Evolutionary conservation across 2,797 vertebrate species (phyloP), one percentile per base, ranked within the genome.

Genomic region (Choloepus didactylus): DNA sequence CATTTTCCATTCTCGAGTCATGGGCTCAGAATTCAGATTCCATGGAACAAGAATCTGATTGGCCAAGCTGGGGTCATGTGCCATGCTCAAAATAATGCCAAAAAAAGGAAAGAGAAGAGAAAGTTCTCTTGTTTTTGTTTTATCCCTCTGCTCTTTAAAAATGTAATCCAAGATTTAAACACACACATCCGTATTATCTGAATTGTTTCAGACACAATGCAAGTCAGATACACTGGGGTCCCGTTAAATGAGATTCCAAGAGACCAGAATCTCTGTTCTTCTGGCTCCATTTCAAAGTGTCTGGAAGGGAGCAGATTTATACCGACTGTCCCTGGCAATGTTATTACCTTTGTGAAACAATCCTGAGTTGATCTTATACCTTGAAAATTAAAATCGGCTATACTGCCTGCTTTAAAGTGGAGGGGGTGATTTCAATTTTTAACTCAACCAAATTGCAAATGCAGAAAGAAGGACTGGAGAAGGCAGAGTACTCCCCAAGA

Each of bases 211-310:
- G 62, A 91, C 41, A 44, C 41, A 89, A 96, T 96, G 41, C 66
- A 56, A 14, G 77, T 87, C 85, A 89, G 90, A 73, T 77, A 38
- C 64, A 70, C 69, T 46, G 79, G 16, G 21, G 8, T 64, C 94
- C 59, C 44, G 1, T 70, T 75, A 94, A 72, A 62, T 73, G 66
- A 76, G 66, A 73, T 64, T 72, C 72, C 35, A 76, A 49, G 83
- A 93, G 85, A 56, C 85, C 51, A 89, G 79, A 66, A 56, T 80
- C 14, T 44, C 60, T n/a, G 35, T 84, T 81, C 96, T 44, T 5
- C 89, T 86, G 92, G 72, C 86, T 89, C 60, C 87, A 73, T 82
- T 87, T 79, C 87, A 31, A 35, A 87, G 41, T 59, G 59, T 72
- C 11, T 70, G 60, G 35, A 93, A 69, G 94, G 35, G 49, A 0